phyloP scores from a whole-genome alignment of 92 coral and sea anemone species.

The Palythoa grandis region DNA sequence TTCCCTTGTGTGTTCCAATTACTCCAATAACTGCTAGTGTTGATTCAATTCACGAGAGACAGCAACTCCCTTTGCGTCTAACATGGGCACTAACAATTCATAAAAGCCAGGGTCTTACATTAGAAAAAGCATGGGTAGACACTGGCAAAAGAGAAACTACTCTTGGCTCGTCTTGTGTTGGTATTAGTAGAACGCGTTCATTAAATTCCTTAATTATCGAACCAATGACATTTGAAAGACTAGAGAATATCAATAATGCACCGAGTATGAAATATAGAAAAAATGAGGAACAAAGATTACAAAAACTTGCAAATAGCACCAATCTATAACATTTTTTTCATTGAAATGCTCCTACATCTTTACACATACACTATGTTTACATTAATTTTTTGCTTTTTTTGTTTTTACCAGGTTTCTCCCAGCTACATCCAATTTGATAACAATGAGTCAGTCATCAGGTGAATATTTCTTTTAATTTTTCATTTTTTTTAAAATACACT shows the following conservation, averaged over 20 bases:
- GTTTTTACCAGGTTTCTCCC: no score
- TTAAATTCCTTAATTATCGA: background rate
- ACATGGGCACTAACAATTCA: background rate
- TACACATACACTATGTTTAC: no score
- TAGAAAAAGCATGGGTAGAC: background rate
- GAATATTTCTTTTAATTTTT: no score
- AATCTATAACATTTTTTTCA: no score
- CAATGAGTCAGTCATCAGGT: no score
- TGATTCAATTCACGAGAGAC: background rate
- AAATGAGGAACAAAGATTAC: background rate
- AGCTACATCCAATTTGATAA: no score
- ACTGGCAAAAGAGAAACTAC: background rate
- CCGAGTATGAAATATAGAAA: background rate
- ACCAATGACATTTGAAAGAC: background rate
- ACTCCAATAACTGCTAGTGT: slow-evolving; percentile 33
- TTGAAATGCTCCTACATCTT: no score
- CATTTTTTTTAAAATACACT: no score
- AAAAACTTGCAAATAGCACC: no score
- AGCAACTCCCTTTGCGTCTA: background rate
- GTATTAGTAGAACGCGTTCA: background rate
- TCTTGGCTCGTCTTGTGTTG: background rate
- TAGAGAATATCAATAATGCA: background rate
- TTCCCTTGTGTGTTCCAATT: slow-evolving; percentile 49
- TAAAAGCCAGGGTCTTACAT: background rate
- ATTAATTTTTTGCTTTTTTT: no score